Conservation (phyloP, 2,113 vertebrate species). For the Ptychochromis oligacanthus region DNA sequence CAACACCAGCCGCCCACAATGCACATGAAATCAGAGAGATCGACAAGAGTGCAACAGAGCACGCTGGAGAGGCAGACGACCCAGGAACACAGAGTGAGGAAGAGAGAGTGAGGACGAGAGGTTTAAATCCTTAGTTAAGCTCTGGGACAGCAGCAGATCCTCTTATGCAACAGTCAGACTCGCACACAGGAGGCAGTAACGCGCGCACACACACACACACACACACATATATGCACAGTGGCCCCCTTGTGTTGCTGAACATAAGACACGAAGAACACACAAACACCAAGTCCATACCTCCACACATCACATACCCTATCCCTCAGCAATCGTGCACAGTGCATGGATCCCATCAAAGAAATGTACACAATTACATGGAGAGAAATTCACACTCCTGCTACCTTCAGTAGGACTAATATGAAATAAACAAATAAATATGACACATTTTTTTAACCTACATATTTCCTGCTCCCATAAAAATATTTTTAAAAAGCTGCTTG, state of each 20-base stretch:
- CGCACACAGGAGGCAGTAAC: conserved; percentile 29
- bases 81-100: conserved; percentile 38
- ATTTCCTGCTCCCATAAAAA: not conserved
- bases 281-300: conserved; percentile 2
- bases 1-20: conserved; percentile 46
- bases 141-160: conserved; percentile 77
- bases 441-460: not conserved
- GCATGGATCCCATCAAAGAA: not conserved
- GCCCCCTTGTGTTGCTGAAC: conserved; percentile 48
- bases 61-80: conserved; percentile 39
- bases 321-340: not conserved
- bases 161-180: conserved; percentile 75
- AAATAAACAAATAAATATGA: not conserved
- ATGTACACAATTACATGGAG: not conserved
- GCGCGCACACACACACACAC: conserved; percentile 35
- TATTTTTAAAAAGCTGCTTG: not conserved
- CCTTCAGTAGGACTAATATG: not conserved
- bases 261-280: conserved; percentile 48
- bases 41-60: conserved; percentile 45
- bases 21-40: conserved; percentile 65
- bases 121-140: conserved; percentile 78
- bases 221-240: not conserved
- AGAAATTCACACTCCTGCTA: not conserved
- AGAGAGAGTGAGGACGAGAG: conserved; percentile 61
- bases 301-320: not conserved